phyloP scores from a whole-genome alignment of 2,888 invertebrate genomes.

The Beris chalybata region DNA sequence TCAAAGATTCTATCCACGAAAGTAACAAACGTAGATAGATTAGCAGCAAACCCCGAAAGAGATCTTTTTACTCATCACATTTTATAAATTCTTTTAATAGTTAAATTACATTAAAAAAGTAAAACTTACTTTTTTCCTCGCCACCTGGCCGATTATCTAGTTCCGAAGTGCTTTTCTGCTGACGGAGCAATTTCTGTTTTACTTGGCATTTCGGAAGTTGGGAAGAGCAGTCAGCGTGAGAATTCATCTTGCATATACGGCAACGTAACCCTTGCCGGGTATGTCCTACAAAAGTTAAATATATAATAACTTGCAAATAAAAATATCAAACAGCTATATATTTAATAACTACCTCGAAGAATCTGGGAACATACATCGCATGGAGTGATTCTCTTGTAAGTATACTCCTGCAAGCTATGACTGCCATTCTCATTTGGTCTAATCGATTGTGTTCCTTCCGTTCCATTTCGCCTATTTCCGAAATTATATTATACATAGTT shows the following conservation, averaged over 20 bases:
- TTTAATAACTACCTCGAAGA: conserved; percentile 68
- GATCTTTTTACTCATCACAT: no score
- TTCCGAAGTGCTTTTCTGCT: conserved; percentile 88
- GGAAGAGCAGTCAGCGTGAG: conserved; percentile 86
- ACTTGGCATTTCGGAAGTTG: conserved; percentile 83
- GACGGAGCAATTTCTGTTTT: conserved; percentile 77
- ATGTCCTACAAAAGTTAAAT: conserved; percentile 66
- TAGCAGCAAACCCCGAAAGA: no score
- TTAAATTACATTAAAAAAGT: no score
- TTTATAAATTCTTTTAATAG: no score
- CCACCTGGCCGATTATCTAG: conserved; percentile 72
- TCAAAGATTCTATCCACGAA: no score
- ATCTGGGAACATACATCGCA: conserved; percentile 94
- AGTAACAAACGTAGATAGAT: no score
- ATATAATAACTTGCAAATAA: not conserved
- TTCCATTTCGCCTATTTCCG: conserved; percentile 72
- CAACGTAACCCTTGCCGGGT: conserved; percentile 89
- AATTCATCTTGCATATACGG: conserved; percentile 87
- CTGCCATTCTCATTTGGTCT: conserved; percentile 55
- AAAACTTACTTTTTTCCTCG: conserved; percentile 80
- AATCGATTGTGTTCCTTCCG: conserved; percentile 60
- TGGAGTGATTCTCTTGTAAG: conserved; percentile 93
- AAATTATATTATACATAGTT: not conserved
- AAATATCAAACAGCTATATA: not conserved
- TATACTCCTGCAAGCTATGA: conserved; percentile 91